Evolutionary conservation across 2,888 invertebrate genomes (phyloP).

Genomic region (Chalcis sispes): DNA sequence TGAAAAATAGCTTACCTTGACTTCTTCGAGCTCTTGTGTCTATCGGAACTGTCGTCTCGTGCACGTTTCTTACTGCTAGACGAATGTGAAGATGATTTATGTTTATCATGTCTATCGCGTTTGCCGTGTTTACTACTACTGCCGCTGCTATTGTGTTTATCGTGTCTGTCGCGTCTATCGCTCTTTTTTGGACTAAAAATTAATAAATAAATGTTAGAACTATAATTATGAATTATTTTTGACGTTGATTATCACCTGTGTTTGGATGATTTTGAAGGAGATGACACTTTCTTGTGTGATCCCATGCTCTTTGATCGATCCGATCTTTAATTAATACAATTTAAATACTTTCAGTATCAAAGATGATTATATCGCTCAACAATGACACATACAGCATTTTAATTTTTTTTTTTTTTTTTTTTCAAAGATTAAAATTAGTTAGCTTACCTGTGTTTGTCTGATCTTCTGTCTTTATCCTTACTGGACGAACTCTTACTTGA

Average conservation of each 20-base stretch:
- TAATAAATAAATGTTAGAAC: conserved; percentile 48
- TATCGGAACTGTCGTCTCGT: conserved; percentile 85
- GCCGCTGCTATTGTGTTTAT: conserved; percentile 65
- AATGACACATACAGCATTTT: conserved; percentile 50
- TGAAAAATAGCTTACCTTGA: conserved; percentile 77
- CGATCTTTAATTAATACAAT: conserved; percentile 71
- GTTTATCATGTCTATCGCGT: conserved; percentile 76
- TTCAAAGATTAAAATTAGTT: conserved; percentile 15
- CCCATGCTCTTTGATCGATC: conserved; percentile 74
- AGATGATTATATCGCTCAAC: conserved; percentile 31
- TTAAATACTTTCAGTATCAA: conserved; percentile 50
- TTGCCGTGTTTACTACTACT: conserved; percentile 30
- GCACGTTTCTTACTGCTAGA: conserved; percentile 83
- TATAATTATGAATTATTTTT: conserved; percentile 2
- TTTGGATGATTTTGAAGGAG: conserved; percentile 79
- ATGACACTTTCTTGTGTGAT: conserved; percentile 75
- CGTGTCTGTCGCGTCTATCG: conserved; percentile 71
- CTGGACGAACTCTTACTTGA: conserved; percentile 72
- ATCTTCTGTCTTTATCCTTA: conserved; percentile 74
- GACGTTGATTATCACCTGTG: conserved; percentile 76
- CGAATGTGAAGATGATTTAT: conserved; percentile 74
- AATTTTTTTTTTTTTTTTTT: conserved; percentile 17
- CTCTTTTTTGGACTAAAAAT: conserved; percentile 75
- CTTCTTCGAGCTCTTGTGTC: conserved; percentile 82
- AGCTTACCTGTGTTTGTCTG: conserved; percentile 73